Evolutionary conservation across 2,888 invertebrate genomes (phyloP).

Genomic region (Acleris laterana): DNA sequence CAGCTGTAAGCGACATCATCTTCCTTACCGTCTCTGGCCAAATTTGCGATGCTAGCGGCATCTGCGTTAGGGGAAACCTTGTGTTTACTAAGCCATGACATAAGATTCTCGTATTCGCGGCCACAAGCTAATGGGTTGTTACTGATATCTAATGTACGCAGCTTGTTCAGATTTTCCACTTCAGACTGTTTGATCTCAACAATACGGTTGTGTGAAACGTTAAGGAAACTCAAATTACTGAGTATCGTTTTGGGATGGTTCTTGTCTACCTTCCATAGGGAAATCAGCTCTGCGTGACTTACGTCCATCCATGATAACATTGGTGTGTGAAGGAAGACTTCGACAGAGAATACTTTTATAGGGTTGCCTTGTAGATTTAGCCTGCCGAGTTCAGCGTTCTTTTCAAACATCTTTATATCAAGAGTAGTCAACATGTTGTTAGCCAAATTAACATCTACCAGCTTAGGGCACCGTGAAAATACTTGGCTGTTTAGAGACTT

Average conservation of each 20-base stretch:
- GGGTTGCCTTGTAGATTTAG: constrained; percentile 90
- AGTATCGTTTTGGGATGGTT: constrained; percentile 73
- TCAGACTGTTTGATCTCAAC: constrained; percentile 84
- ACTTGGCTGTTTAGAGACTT: constrained; percentile 82
- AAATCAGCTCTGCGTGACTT: constrained; percentile 87
- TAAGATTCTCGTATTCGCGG: constrained; percentile 86
- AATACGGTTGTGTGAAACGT: constrained; percentile 85
- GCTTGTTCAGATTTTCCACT: constrained; percentile 82
- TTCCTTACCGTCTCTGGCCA: constrained; percentile 67
- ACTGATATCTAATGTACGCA: constrained; percentile 85
- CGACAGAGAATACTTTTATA: constrained; percentile 86
- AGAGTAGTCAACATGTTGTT: constrained; percentile 87
- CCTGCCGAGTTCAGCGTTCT: constrained; percentile 86
- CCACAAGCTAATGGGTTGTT: constrained; percentile 89
- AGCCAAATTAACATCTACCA: constrained; percentile 89
- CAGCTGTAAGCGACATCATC: constrained; percentile 72
- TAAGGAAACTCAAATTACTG: constrained; percentile 83
- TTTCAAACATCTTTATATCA: constrained; percentile 86
- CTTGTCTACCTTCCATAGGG: constrained; percentile 86
- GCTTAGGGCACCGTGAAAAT: constrained; percentile 81
- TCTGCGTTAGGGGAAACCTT: constrained; percentile 82
- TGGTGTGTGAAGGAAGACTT: constrained; percentile 86
- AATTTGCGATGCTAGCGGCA: constrained; percentile 67
- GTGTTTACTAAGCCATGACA: constrained; percentile 85
- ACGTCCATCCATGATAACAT: constrained; percentile 88